Percentiles rank a stretch among this genome's conserved stretches.
phyloP scores from a whole-genome alignment of 2,888 invertebrate genomes.

The Lasioglossum zephyrum region DNA sequence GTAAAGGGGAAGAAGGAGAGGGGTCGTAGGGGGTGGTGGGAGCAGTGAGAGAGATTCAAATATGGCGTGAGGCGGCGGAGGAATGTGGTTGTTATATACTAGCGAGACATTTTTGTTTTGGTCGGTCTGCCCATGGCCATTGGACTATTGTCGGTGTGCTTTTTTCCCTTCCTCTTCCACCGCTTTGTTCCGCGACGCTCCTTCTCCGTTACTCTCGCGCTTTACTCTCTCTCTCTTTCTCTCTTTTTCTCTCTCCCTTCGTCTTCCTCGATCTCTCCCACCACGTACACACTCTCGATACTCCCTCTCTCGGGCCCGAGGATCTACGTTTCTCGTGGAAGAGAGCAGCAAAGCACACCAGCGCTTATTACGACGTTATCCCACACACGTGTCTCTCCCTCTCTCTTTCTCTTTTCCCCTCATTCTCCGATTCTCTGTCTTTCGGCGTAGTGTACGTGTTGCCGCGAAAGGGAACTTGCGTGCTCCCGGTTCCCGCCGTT shows the following conservation, averaged over 20 bases:
- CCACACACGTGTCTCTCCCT: no score
- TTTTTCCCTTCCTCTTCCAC: conserved; percentile 44
- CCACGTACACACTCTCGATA: conserved; percentile 3
- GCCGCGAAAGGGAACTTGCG: conserved; percentile 32
- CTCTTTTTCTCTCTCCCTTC: no score
- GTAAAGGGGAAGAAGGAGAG: not conserved
- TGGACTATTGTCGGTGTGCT: conserved; percentile 58
- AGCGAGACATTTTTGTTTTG: conserved; percentile 74
- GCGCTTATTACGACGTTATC: conserved; percentile 46
- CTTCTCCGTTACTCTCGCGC: not conserved
- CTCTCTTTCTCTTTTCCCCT: not conserved
- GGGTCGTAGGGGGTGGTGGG: conserved; percentile 47
- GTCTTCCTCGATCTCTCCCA: not conserved
- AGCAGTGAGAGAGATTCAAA: conserved; percentile 70
- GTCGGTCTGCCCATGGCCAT: conserved; percentile 58
- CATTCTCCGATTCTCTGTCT: not conserved
- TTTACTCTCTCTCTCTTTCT: not conserved
- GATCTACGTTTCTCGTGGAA: conserved; percentile 5
- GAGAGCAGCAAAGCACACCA: conserved; percentile 28
- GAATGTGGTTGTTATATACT: conserved; percentile 77
- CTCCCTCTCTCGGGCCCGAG: not conserved
- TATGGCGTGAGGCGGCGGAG: conserved; percentile 72
- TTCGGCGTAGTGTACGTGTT: not conserved
- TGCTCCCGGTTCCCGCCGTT: conserved; percentile 25
- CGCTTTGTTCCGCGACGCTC: conserved; percentile 47